phyloP scores from a whole-genome alignment of 2,888 invertebrate genomes.

The Cephus pygmeus region DNA sequence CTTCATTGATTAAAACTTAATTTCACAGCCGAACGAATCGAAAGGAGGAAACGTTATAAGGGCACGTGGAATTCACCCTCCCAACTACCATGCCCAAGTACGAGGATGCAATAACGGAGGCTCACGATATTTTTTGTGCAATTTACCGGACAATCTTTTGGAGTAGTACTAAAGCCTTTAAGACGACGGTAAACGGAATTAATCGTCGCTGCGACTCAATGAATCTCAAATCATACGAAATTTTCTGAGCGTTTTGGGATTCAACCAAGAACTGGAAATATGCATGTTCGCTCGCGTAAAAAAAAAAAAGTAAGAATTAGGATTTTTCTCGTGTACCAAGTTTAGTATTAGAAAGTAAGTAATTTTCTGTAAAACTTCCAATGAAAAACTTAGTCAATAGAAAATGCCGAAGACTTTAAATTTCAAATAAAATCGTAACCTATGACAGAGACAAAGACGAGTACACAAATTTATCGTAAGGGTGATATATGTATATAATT shows the following conservation, averaged over 20 bases:
- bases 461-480: background rate
- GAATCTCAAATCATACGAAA: no score
- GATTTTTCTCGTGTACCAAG: no score
- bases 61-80: background rate
- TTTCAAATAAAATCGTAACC: no score
- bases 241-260: no score
- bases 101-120: no score
- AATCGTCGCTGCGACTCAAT: background rate
- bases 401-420: no score
- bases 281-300: no score
- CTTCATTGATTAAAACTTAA: conserved; percentile 10
- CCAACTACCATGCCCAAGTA: background rate
- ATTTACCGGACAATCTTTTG: conserved; percentile 22
- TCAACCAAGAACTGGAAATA: no score
- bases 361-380: no score
- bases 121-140: background rate
- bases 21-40: conserved; percentile 7
- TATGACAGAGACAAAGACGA: background rate
- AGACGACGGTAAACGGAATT: background rate
- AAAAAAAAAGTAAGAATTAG: no score
- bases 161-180: background rate
- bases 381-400: no score
- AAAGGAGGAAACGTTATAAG: background rate
- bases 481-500: background rate
- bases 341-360: no score